A percentile compares a stretch with the other conserved stretches of the same genome.
Evolutionary conservation across 2,113 vertebrate genomes (phyloP).

Genomic region (Phaethornis superciliosus): DNA sequence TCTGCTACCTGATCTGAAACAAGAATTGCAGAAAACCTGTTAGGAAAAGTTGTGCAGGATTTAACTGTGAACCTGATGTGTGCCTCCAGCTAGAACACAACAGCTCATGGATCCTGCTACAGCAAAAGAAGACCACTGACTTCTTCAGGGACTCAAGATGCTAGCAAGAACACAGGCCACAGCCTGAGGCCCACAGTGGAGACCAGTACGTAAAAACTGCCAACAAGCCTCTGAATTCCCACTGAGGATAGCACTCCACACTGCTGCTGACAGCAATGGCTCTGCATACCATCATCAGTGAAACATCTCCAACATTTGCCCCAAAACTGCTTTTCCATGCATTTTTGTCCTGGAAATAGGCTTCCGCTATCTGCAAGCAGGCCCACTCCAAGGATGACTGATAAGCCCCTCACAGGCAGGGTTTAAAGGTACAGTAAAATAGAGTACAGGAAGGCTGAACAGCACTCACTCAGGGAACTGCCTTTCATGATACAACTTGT

Average conservation of each 20-base stretch:
- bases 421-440: not conserved
- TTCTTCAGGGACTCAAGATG: not conserved
- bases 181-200: not conserved
- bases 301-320: not conserved
- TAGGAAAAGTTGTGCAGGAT: not conserved
- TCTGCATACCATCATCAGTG: not conserved
- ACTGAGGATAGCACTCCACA: not conserved
- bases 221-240: not conserved
- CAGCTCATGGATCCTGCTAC: not conserved
- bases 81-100: not conserved
- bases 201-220: not conserved
- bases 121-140: not conserved
- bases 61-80: not conserved
- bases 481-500: not conserved
- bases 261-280: not conserved
- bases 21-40: constrained; percentile 48
- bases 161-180: not conserved
- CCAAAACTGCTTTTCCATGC: not conserved
- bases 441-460: not conserved
- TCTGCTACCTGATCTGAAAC: constrained; percentile 79
- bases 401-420: not conserved
- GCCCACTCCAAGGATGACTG: not conserved
- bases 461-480: not conserved
- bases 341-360: not conserved
- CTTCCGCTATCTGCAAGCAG: not conserved